Percentiles rank a stretch among this genome's conserved stretches.
Conservation (phyloP, 2,113 vertebrate genomes). For the Protobothrops mucrosquamatus region DNA sequence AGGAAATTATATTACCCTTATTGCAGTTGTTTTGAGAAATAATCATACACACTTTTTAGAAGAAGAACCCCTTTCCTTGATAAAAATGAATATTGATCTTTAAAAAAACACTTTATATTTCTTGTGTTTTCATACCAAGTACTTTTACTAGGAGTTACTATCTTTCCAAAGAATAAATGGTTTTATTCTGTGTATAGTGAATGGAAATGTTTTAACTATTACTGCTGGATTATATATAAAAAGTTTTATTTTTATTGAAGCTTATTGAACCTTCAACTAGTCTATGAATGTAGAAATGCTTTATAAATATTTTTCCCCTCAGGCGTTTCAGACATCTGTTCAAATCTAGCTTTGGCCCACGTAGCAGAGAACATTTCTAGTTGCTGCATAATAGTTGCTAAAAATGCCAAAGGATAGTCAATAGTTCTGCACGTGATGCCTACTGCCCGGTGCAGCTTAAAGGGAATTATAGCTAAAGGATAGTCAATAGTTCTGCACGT, state of each 20-base stretch:
- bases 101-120: neutral
- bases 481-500: neutral
- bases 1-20: neutral
- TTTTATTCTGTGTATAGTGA: neutral
- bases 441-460: neutral
- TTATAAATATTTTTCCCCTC: neutral
- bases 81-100: neutral
- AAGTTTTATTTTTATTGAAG: neutral
- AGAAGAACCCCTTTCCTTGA: neutral
- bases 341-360: neutral
- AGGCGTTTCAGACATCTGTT: neutral
- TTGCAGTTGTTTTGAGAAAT: neutral
- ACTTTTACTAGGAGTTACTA: accelerated
- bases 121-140: neutral
- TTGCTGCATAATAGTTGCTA: neutral
- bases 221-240: neutral
- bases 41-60: neutral
- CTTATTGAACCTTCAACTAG: neutral
- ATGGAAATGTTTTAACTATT: neutral
- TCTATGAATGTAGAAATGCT: neutral
- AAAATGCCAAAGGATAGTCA: neutral
- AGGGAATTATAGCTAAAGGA: neutral
- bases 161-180: constrained; percentile 12
- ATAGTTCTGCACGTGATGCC: neutral
- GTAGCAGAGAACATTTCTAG: neutral